Conservation (phyloP, 2,888 invertebrate genomes). For the Conomelus anceps region DNA sequence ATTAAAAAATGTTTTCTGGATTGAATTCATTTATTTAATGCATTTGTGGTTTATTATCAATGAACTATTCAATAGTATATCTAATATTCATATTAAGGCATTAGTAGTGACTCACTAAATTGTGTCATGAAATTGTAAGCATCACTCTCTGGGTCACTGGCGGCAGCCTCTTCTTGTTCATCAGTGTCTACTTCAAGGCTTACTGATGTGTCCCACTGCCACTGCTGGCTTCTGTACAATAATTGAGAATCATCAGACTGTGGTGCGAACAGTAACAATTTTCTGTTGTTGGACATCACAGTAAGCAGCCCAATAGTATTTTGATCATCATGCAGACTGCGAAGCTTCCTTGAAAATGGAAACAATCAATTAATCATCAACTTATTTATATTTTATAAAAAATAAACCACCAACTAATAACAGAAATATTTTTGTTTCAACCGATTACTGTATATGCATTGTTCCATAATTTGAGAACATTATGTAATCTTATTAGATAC, state of each 20-base stretch:
- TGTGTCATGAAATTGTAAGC: conserved; percentile 29
- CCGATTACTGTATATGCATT: no score
- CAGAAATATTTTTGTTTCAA: no score
- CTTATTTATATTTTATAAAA: neutral
- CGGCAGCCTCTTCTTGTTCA: conserved; percentile 23
- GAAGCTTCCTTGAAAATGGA: neutral
- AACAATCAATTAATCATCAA: neutral
- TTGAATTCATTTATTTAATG: no score
- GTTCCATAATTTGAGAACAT: no score
- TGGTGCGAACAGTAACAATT: conserved; percentile 19
- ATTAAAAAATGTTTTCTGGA: no score
- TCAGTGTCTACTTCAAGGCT: neutral
- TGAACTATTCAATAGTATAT: no score
- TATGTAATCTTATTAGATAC: no score
- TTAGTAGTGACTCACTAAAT: conserved; percentile 12
- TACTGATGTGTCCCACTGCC: neutral
- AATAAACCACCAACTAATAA: no score
- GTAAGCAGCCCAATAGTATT: neutral
- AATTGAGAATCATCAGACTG: conserved; percentile 4
- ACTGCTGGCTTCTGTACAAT: conserved; percentile 6
- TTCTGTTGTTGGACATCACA: conserved; percentile 20
- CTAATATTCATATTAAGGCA: no score
- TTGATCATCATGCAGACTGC: neutral
- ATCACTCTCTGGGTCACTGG: conserved; percentile 36
- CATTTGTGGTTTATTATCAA: no score